A percentile compares a stretch with the other conserved stretches of the same genome.
phyloP scores from a whole-genome alignment of 2,113 vertebrate species.

The Equus quagga region DNA sequence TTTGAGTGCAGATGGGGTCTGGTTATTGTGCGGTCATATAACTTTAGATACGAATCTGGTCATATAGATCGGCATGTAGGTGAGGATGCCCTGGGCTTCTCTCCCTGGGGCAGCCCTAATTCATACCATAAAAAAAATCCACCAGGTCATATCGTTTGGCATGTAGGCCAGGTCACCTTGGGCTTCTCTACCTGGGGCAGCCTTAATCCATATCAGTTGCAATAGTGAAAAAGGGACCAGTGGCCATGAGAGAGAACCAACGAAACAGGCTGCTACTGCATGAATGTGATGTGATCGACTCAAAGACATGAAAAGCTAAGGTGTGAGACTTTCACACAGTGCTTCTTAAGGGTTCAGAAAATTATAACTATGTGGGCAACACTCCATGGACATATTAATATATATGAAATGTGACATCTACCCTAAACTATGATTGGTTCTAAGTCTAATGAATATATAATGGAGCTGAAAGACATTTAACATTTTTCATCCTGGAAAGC shows the following conservation, averaged over 20 bases:
- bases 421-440: background rate
- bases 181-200: too few species aligned
- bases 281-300: accelerated
- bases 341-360: background rate
- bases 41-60: too few species aligned
- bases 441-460: background rate
- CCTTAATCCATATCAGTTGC: background rate
- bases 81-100: too few species aligned
- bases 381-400: background rate
- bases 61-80: too few species aligned
- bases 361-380: background rate
- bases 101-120: too few species aligned
- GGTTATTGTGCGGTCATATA: too few species aligned
- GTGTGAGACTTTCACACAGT: background rate
- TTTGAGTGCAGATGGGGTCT: too few species aligned
- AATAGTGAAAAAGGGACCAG: slow-evolving; percentile 11
- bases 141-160: too few species aligned
- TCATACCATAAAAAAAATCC: too few species aligned
- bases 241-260: background rate
- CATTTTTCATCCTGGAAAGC: background rate
- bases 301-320: background rate
- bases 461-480: background rate
- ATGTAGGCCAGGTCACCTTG: too few species aligned
- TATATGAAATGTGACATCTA: background rate
- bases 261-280: background rate